These are phyloP conservation scores for Heliconius hewitsoni DNA, from an alignment of 1,140 invertebrate genomes.

Conservation along the genomic window DNA sequence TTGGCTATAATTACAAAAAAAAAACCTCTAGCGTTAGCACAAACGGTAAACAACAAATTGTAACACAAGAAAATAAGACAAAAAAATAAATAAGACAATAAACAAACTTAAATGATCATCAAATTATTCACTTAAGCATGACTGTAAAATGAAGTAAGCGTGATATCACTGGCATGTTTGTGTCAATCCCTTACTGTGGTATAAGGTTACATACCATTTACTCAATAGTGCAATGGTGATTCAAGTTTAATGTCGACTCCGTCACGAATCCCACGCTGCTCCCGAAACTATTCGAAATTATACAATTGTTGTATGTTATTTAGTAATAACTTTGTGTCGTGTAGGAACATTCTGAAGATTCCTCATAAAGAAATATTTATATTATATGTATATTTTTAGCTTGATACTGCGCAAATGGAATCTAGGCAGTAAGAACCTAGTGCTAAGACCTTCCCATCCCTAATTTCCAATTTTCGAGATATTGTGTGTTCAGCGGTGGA, in stretches of 20 bases:
- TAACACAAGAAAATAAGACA: not conserved
- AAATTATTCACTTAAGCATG: constrained; percentile 11
- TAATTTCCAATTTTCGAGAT: no score
- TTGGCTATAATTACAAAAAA: no score
- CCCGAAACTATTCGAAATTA: constrained; percentile 13
- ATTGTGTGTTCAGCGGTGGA: no score
- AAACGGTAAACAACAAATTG: not conserved
- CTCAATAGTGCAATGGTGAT: constrained; percentile 17
- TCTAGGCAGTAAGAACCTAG: no score
- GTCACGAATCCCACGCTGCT: constrained; percentile 31
- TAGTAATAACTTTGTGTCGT: not conserved
- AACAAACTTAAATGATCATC: not conserved
- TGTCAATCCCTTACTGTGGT: constrained; percentile 23
- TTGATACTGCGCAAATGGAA: no score
- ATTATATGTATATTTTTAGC: no score
- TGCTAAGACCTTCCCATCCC: no score
- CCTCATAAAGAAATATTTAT: no score
- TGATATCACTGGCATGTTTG: constrained; percentile 5
- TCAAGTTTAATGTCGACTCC: constrained; percentile 31
- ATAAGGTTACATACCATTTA: constrained; percentile 38
- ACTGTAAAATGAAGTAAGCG: not conserved
- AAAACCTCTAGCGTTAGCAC: not conserved
- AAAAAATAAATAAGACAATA: not conserved
- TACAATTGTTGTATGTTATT: not conserved
- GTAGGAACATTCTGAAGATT: no score